Evolutionary conservation across 2,113 vertebrate genomes (phyloP), one percentile per base, ranked within the genome.

Genomic region (Tautogolabrus adspersus): DNA sequence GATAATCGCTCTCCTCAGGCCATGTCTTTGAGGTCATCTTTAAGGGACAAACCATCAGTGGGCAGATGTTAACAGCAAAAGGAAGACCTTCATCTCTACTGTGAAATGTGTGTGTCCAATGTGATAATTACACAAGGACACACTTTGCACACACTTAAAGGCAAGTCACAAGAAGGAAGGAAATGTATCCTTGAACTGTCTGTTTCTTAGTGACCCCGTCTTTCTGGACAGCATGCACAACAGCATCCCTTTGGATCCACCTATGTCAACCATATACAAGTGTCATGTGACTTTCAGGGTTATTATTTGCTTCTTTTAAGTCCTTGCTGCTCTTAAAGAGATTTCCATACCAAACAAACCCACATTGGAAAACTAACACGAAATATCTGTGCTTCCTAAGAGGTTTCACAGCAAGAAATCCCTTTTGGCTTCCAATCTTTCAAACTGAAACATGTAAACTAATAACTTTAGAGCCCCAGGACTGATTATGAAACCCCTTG

Each of bases 71-170:
- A 64, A 0, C 58, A 83, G 82, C 76, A 70, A 82, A 68, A 79
- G 72, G 73, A 90, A 79, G 71, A 81, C 92, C 93, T 94, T 94
- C 87, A 93, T 94, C 87, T 90, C 67, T 66, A 82, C 67, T 85
- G 87, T 84, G 82, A 91, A 91, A 91, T 86, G 70, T 58, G 90
- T 94, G 93, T 94, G 94, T 94, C 93, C 86, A 93, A 94, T 93
- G 68, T 87, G 87, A 92, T 93, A 91, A 94, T 92, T 89, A 85
- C 82, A 63, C 75, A 65, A 66, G 67, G 81, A 83, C 79, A 79
- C 82, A 88, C 73, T 88, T 77, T 78, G 71, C 71, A 30, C 68
- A 78, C 85, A 91, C 85, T 93, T 83, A 71, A 87, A 73, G 66
- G 26, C 23, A 47, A 70, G 66, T 81, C 59, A 18, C 81, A 78